Evolutionary conservation across 2,113 vertebrate species (phyloP).

Genomic region (Chlorodrepanis virens): DNA sequence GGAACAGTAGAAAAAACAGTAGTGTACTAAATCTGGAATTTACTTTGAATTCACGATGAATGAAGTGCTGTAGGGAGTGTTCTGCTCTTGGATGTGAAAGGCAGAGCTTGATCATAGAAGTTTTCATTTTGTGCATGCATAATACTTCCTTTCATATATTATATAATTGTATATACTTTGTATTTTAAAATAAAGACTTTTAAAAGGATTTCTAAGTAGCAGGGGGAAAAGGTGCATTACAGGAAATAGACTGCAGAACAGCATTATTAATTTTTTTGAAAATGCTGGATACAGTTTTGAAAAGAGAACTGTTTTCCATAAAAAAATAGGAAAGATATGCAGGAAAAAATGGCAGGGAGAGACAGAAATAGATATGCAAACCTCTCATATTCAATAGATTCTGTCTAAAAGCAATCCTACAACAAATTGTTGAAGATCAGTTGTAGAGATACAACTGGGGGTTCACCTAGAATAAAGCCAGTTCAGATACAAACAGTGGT

Average conservation of each 20-base stretch:
- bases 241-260: neutral
- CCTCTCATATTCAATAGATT: neutral
- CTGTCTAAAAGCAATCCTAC: neutral
- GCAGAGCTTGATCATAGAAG: neutral
- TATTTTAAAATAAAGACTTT: neutral
- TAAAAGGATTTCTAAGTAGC: neutral
- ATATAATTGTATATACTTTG: neutral
- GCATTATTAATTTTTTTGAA: neutral
- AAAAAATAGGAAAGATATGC: neutral
- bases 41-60: neutral
- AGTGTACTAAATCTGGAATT: neutral
- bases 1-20: neutral
- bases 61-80: neutral
- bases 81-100: neutral
- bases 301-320: neutral
- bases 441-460: neutral
- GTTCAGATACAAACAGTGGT: neutral
- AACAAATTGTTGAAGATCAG: neutral
- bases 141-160: neutral
- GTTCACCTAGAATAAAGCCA: neutral
- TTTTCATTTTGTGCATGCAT: neutral
- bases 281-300: neutral
- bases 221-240: neutral
- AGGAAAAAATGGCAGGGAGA: neutral
- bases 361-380: neutral